A percentile compares a stretch with the other conserved stretches of the same genome.
These are phyloP conservation scores for Busseola fusca DNA, from an alignment of 2,888 invertebrate species.

Conservation along the genomic window DNA sequence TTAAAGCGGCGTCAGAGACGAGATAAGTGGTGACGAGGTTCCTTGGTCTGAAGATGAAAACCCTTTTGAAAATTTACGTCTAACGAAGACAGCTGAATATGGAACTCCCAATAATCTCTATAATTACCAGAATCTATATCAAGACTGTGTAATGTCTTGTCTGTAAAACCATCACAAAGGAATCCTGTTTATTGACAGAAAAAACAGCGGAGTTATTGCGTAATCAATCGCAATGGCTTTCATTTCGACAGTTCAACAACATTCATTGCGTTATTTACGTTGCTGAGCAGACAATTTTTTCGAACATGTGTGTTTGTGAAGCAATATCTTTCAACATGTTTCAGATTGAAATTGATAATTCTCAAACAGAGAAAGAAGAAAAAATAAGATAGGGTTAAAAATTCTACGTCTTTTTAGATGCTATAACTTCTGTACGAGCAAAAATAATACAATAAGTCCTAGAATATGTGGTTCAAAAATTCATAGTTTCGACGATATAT, in stretches of 20 bases:
- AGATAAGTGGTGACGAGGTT: conserved; percentile 25
- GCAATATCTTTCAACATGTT: background rate
- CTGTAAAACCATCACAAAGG: too few relatives aligned
- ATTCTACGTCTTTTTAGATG: too few relatives aligned
- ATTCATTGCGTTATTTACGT: background rate
- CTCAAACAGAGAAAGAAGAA: background rate
- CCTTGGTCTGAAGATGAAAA: background rate
- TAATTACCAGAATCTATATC: background rate
- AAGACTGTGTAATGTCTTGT: too few relatives aligned
- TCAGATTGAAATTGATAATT: background rate
- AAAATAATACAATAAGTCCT: too few relatives aligned
- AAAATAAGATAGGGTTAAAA: too few relatives aligned
- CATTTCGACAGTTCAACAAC: background rate
- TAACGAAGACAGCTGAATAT: background rate
- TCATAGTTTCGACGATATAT: too few relatives aligned
- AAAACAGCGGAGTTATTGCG: too few relatives aligned
- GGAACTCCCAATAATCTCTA: background rate
- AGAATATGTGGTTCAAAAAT: too few relatives aligned
- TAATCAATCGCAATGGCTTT: background rate
- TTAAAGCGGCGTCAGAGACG: conserved; percentile 22
- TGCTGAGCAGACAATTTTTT: too few relatives aligned
- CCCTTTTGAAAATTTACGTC: background rate
- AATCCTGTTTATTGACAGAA: background rate
- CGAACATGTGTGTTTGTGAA: background rate
- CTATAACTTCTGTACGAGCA: too few relatives aligned